Conservation (phyloP, 2,797 vertebrate species). For the Hydrophis major region DNA sequence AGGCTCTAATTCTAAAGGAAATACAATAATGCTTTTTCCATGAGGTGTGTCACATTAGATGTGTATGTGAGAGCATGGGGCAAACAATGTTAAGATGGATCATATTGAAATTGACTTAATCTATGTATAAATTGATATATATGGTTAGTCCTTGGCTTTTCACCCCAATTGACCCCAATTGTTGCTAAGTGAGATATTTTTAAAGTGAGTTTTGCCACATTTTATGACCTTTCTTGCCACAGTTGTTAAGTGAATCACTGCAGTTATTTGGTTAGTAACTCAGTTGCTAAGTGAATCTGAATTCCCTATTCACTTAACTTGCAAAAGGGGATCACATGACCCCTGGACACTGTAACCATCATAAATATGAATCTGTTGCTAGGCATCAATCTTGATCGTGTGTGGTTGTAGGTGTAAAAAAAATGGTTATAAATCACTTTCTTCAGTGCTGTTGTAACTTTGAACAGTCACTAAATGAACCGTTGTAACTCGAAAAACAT, state of each 20-base stretch:
- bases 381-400: background rate
- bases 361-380: background rate
- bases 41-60: background rate
- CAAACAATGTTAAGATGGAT: slow-evolving; percentile 28
- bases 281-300: background rate
- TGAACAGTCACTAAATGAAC: background rate
- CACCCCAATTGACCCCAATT: background rate
- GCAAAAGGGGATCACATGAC: background rate
- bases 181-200: background rate
- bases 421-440: background rate
- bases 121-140: slow-evolving; percentile 33
- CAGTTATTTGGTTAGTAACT: background rate
- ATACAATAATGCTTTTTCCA: slow-evolving; percentile 10
- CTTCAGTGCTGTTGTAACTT: background rate
- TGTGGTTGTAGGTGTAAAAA: background rate
- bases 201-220: background rate
- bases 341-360: background rate
- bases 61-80: slow-evolving; percentile 1
- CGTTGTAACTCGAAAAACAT: background rate
- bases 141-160: background rate
- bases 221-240: background rate
- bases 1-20: background rate
- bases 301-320: background rate
- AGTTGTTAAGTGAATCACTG: background rate
- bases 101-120: slow-evolving; percentile 29